Evolutionary conservation across 2,797 vertebrate species (phyloP).

Genomic region (Agapornis canus): DNA sequence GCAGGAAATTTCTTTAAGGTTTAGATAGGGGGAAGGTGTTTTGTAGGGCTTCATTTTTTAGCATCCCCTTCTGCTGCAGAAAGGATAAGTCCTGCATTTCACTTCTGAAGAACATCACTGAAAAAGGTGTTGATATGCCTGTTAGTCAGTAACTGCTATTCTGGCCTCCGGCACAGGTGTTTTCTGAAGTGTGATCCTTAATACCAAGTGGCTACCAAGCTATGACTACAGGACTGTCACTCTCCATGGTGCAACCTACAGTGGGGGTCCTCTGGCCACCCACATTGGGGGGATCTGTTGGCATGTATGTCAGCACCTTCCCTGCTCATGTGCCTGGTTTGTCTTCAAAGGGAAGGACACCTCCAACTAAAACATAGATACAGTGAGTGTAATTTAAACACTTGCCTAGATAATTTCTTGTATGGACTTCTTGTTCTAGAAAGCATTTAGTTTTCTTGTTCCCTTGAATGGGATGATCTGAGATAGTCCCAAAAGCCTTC

Average conservation of each 20-base stretch:
- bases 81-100: background rate
- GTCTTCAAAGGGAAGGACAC: background rate
- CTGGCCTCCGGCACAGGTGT: background rate
- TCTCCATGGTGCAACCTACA: background rate
- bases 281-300: background rate
- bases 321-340: rapidly evolving
- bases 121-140: background rate
- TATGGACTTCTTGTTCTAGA: background rate
- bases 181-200: background rate
- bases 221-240: background rate
- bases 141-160: background rate
- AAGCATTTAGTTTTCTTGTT: background rate
- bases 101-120: background rate
- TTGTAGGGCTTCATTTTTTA: background rate
- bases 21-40: background rate
- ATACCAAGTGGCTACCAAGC: background rate
- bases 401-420: background rate
- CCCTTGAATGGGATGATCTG: background rate
- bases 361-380: background rate
- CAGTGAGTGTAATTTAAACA: background rate
- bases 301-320: background rate
- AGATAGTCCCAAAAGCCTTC: background rate
- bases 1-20: background rate
- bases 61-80: background rate
- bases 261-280: background rate